These are phyloP conservation scores for Lepus oiostolus DNA, from an alignment of 2,797 vertebrate genomes.

Conservation along the genomic window DNA sequence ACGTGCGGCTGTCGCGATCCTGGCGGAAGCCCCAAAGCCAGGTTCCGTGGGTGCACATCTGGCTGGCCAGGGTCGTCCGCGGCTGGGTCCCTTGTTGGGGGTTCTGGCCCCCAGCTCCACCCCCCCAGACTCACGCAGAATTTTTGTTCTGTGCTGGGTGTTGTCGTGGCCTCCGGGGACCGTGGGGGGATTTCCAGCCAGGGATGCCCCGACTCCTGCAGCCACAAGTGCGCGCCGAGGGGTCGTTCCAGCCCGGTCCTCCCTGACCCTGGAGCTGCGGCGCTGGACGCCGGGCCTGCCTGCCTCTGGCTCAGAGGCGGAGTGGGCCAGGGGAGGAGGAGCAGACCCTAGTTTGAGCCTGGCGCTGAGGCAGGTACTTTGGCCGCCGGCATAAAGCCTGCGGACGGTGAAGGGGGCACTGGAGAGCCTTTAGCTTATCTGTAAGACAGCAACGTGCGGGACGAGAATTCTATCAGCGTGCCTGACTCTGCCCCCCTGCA, in stretches of 20 bases:
- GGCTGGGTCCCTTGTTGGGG: not conserved
- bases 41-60: not conserved
- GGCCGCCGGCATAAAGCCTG: not conserved
- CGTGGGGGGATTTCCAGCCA: constrained; percentile 65
- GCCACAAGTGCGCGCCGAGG: not conserved
- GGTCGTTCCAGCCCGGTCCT: not conserved
- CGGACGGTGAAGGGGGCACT: not conserved
- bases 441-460: accelerated
- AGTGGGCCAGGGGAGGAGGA: not conserved
- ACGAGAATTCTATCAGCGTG: too few relatives aligned
- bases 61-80: too few relatives aligned
- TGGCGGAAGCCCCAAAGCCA: not conserved
- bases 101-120: not conserved
- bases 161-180: not conserved
- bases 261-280: not conserved
- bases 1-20: accelerated
- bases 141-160: not conserved
- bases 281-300: not conserved
- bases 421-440: not conserved
- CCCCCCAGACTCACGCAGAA: not conserved
- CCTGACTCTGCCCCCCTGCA: too few relatives aligned
- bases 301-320: too few relatives aligned
- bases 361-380: not conserved
- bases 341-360: not conserved
- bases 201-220: constrained; percentile 1